Evolutionary conservation across 2,888 invertebrate species (phyloP).

Genomic region (Thereva nobilitata): DNA sequence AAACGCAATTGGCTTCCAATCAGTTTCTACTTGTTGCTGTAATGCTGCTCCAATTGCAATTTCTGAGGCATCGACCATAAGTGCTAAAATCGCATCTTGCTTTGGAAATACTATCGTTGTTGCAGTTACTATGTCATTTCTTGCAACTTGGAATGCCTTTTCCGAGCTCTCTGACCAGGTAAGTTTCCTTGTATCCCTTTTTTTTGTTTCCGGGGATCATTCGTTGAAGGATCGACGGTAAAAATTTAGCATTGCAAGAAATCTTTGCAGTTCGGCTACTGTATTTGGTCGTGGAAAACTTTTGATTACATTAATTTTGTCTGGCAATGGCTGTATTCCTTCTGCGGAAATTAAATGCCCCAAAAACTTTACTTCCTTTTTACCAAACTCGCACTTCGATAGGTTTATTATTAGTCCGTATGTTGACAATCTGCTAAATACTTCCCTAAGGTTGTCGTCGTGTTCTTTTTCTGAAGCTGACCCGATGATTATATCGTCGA

Average conservation of each 20-base stretch:
- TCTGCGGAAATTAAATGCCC: neutral
- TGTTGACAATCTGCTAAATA: neutral
- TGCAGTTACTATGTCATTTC: no score
- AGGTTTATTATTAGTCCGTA: neutral
- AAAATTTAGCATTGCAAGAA: constrained; percentile 15
- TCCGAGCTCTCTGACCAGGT: neutral
- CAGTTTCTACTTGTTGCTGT: no score
- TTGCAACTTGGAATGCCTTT: no score
- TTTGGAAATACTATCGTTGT: no score
- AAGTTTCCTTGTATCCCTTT: neutral
- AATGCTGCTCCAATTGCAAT: no score
- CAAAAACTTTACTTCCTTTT: neutral
- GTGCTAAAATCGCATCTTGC: no score
- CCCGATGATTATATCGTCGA: neutral
- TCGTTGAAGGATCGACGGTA: neutral
- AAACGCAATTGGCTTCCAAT: no score
- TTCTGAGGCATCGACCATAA: no score
- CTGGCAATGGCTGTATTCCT: no score
- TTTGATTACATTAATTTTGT: neutral
- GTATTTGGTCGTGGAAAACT: neutral
- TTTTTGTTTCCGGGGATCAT: constrained; percentile 2
- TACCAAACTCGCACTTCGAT: neutral
- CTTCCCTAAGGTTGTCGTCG: neutral
- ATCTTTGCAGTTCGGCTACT: neutral
- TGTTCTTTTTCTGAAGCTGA: neutral